These are phyloP conservation scores for Salvelinus alpinus DNA, from an alignment of 2,113 vertebrate species.

Conservation along the genomic window DNA sequence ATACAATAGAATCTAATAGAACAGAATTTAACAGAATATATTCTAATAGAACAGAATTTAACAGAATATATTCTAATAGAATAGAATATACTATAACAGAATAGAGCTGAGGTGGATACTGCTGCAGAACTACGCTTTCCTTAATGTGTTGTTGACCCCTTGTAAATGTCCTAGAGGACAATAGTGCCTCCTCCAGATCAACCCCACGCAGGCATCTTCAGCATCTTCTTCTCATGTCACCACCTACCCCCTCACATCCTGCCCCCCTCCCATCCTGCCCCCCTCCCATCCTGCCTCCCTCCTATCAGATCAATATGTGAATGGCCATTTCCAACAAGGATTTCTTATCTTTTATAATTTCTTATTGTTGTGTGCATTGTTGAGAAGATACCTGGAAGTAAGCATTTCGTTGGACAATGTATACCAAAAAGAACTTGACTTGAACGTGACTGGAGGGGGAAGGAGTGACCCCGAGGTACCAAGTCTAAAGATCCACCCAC, in stretches of 20 bases:
- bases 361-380: too few relatives aligned
- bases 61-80: too few relatives aligned
- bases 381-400: too few relatives aligned
- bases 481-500: neutral
- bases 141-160: neutral
- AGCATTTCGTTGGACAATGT: too few relatives aligned
- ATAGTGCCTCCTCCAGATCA: neutral
- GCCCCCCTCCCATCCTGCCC: neutral
- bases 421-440: too few relatives aligned
- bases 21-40: too few relatives aligned
- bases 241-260: neutral
- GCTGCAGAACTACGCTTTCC: neutral
- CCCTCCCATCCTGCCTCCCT: neutral
- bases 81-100: too few relatives aligned
- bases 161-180: neutral
- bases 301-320: neutral
- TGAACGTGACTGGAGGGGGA: too few relatives aligned
- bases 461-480: neutral
- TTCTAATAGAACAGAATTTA: too few relatives aligned
- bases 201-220: neutral
- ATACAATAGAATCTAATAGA: too few relatives aligned
- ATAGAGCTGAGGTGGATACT: neutral
- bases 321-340: neutral
- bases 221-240: neutral
- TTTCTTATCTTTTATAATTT: too few relatives aligned